Percentiles rank a stretch among this genome's conserved stretches.
phyloP scores from a whole-genome alignment of 2,888 invertebrate genomes.

The Eristalis tenax region DNA sequence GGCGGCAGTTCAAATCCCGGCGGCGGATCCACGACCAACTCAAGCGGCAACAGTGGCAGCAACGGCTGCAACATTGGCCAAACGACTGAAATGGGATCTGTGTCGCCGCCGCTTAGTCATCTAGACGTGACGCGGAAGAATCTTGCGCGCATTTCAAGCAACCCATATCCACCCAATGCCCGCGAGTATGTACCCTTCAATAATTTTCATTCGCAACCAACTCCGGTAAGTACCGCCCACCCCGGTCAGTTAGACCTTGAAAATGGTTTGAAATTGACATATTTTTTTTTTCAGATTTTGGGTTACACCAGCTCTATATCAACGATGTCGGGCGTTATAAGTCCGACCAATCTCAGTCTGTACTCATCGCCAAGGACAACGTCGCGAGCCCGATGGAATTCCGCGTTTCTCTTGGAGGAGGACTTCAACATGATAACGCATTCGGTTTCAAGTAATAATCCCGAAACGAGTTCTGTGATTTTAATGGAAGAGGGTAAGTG shows the following conservation, averaged over 20 bases:
- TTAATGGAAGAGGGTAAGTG: constrained; percentile 90
- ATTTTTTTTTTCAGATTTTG: constrained; percentile 87
- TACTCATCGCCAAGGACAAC: constrained; percentile 89
- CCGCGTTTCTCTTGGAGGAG: constrained; percentile 95
- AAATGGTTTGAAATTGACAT: background rate
- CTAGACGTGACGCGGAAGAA: constrained; percentile 75
- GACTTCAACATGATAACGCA: constrained; percentile 97
- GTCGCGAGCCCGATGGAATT: constrained; percentile 91
- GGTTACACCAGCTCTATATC: constrained; percentile 94
- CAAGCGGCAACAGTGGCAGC: constrained; percentile 54
- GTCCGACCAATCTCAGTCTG: constrained; percentile 92
- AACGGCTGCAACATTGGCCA: constrained; percentile 66
- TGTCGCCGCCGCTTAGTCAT: constrained; percentile 76
- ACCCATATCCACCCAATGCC: constrained; percentile 82
- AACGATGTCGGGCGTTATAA: constrained; percentile 91
- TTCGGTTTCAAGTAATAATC: constrained; percentile 84
- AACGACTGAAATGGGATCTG: constrained; percentile 70
- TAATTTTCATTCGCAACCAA: constrained; percentile 96
- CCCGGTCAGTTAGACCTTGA: background rate
- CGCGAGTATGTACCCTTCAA: constrained; percentile 88
- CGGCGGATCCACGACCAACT: constrained; percentile 33
- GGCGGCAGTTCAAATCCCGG: constrained; percentile 57
- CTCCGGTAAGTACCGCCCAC: constrained; percentile 80
- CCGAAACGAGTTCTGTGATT: constrained; percentile 87
- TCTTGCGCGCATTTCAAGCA: constrained; percentile 80